Evolutionary conservation across 2,888 invertebrate genomes (phyloP), one percentile per base, ranked within the genome.

Genomic region (Hanleya hanleyi): DNA sequence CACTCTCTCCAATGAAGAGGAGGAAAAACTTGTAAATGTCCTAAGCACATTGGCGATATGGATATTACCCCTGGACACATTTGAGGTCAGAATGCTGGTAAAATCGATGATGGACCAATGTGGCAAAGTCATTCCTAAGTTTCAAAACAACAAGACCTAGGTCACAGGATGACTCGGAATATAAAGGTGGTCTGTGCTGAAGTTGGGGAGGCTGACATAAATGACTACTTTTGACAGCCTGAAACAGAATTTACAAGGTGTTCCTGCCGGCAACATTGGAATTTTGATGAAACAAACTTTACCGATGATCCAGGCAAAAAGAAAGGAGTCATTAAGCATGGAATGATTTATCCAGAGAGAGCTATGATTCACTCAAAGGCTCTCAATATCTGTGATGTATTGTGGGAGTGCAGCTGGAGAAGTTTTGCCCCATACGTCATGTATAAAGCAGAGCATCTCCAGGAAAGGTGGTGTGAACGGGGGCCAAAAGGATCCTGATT

Each of bases 361-460:
- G n/a, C n/a, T n/a, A n/a, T n/a, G n/a, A n/a, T n/a, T n/a, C n/a
- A n/a, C n/a, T n/a, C n/a, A n/a, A n/a, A n/a, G n/a, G n/a, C n/a
- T n/a, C n/a, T 74, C 81, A 15, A 84, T 77, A 35, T 84, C 86
- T 0, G 82, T 81, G 12, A 91, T 91, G 90, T 82, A 90, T 70
- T 83, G 88, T 69, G 88, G 82, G 15, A 83, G 84, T 51, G 90
- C 90, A 15, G 81, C 77, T 70, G 91, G 91, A 5, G 71, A 77
- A 57, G 29, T 89, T 1, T 75, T 91, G 36, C 90, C 90, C 81
- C 83, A 32, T 91, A 91, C 77, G 88, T 91, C 3, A 88, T 90
- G 0, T 91, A 91, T 77, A 91, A 91, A 80, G 82, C 90, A 1
- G 79, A 82, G 69, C 69, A 89, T 71, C 47, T 91, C 22, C 90